Evolutionary conservation across 2,113 vertebrate species (phyloP).

Genomic region (Caranx melampygus): DNA sequence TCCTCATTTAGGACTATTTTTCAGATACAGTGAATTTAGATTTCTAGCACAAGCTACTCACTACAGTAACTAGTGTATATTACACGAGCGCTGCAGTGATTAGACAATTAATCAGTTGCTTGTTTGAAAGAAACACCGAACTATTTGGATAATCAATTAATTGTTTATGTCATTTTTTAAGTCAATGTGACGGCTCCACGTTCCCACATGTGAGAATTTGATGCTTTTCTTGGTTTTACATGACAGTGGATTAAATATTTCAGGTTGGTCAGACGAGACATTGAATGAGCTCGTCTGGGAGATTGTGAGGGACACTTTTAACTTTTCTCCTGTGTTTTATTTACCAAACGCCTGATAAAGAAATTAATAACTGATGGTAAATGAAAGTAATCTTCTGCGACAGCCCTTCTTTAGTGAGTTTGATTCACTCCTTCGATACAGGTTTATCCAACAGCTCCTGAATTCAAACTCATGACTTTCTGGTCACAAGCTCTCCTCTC

Average conservation of each 20-base stretch:
- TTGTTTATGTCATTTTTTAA: neutral
- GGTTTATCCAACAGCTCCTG: constrained; percentile 25
- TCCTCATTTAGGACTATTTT: neutral
- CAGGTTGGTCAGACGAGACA: neutral
- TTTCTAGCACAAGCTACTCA: too few relatives aligned
- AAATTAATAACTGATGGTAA: neutral
- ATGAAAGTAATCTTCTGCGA: neutral
- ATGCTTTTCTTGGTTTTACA: too few relatives aligned
- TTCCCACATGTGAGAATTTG: neutral
- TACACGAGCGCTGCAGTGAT: neutral
- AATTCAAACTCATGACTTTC: constrained; percentile 36
- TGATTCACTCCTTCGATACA: constrained; percentile 16
- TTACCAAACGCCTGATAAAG: neutral
- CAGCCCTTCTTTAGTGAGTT: neutral
- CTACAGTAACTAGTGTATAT: too few relatives aligned
- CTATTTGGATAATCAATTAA: neutral
- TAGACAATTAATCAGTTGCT: neutral
- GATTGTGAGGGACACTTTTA: too few relatives aligned
- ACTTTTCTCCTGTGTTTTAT: neutral
- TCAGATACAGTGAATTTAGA: too few relatives aligned
- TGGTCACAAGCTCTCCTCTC: constrained; percentile 32
- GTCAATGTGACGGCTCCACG: neutral
- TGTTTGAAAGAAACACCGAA: neutral
- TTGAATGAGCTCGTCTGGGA: neutral
- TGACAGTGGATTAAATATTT: neutral